These are phyloP conservation scores for Xylocampa areola DNA, from an alignment of 2,888 invertebrate species.

Conservation along the genomic window DNA sequence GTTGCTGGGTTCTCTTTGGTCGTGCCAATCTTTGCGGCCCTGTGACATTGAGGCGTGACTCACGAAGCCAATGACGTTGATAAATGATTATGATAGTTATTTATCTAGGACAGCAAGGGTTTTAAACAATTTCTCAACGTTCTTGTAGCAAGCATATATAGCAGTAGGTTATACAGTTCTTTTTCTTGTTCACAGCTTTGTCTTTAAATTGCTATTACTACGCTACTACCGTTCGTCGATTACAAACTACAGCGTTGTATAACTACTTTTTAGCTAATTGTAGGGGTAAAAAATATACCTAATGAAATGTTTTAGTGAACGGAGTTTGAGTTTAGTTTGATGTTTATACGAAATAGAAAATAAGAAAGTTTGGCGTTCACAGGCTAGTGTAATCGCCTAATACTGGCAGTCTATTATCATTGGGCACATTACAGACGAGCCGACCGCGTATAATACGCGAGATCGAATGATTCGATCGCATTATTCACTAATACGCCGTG, in stretches of 20 bases:
- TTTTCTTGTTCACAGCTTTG: constrained; percentile 12
- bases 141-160: constrained; percentile 1
- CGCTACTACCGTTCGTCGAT: neutral
- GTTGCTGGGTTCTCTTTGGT: too few relatives aligned
- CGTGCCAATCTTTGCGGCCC: too few relatives aligned
- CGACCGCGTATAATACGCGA: constrained; percentile 79
- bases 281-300: too few relatives aligned
- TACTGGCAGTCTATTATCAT: constrained; percentile 82
- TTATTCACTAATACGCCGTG: constrained; percentile 85
- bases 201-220: neutral
- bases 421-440: constrained; percentile 76
- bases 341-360: neutral
- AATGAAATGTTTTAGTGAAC: too few relatives aligned
- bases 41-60: too few relatives aligned
- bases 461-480: constrained; percentile 85
- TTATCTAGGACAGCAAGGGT: neutral
- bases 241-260: neutral
- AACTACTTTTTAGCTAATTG: constrained; percentile 2
- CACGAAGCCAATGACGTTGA: neutral
- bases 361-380: constrained; percentile 69
- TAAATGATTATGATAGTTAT: neutral
- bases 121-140: neutral
- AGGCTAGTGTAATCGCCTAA: constrained; percentile 77
- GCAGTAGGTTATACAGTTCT: constrained; percentile 10
- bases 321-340: too few relatives aligned